A percentile compares a stretch with the other conserved stretches of the same genome.
phyloP scores from a whole-genome alignment of 2,113 vertebrate genomes.

The Festucalex cinctus region DNA sequence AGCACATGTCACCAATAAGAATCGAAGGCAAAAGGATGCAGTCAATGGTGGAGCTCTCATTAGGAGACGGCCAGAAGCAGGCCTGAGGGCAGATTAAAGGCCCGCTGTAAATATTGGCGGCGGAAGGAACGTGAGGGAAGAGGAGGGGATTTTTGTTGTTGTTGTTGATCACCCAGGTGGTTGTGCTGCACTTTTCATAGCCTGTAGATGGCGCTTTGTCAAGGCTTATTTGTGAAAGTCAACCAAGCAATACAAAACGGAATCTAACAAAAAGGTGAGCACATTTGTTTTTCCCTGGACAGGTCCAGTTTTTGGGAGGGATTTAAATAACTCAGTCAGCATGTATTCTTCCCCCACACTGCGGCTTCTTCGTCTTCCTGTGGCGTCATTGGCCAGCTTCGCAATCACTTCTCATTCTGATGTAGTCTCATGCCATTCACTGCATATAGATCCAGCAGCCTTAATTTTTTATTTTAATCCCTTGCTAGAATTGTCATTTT shows the following conservation, averaged over 20 bases:
- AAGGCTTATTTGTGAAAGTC: neutral
- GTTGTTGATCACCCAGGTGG: slow-evolving; percentile 20
- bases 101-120: slow-evolving; percentile 49
- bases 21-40: slow-evolving; percentile 56
- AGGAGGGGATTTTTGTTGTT: neutral
- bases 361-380: too few relatives aligned
- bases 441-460: too few relatives aligned
- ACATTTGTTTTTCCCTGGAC: neutral
- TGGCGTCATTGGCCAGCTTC: too few relatives aligned
- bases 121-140: slow-evolving; percentile 13
- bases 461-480: too few relatives aligned
- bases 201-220: slow-evolving; percentile 7
- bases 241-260: neutral
- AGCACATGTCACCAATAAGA: slow-evolving; percentile 48
- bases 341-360: too few relatives aligned
- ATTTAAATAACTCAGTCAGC: too few relatives aligned
- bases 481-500: too few relatives aligned
- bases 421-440: too few relatives aligned
- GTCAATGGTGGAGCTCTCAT: slow-evolving; percentile 58
- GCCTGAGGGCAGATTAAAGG: slow-evolving; percentile 63
- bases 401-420: too few relatives aligned
- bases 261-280: neutral
- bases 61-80: slow-evolving; percentile 60
- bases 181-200: slow-evolving; percentile 33
- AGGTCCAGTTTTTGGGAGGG: neutral